Evolutionary conservation across 2,888 invertebrate genomes (phyloP), one percentile per base, ranked within the genome.

Genomic region (Andrena fulva): DNA sequence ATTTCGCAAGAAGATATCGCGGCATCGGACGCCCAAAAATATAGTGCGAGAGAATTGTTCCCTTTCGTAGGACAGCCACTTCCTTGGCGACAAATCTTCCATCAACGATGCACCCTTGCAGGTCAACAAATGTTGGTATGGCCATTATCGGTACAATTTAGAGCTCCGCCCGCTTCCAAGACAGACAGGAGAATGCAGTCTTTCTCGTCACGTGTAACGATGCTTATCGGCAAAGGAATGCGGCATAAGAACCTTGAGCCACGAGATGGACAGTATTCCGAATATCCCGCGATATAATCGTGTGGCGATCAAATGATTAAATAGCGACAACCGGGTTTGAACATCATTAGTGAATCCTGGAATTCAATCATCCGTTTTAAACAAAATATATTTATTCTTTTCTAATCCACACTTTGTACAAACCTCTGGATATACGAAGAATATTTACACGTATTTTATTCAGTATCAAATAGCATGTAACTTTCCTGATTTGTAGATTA

Each of bases 321-420:
- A 31, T 31, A 7, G 31, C 16, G 7, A 8, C 31, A n/a, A n/a
- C 59, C 7, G 6, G 29, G 16, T 29, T 59, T 6, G 1, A 35
- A 10, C 10, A 35, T 35, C 35, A 35, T 35, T 35, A 35, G 35
- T 35, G 10, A 10, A 16, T 42, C 16, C 42, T 42, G 12, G 42
- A 20, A 20, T 27, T 12, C 1, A 10, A 24, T 56, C 20, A 27
- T 56, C n/a, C 7, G n/a, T 59, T 48, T 63, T 29, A 66, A n/a
- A 0, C 16, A 67, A 54, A 80, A 73, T 63, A 56, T 66, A 73
- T 48, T 33, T 64, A 35, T 64, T 68, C 33, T 60, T 27, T 67
- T 68, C 63, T 42, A 42, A 64, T 77, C 56, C 60, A 75, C 66
- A 63, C 27, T 71, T 64, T 52, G 24, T 73, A 81, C 66, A 72